A percentile compares a stretch with the other conserved stretches of the same genome.
Evolutionary conservation across 2,888 invertebrate genomes (phyloP).

Genomic region (Dicyrtoma fusca): DNA sequence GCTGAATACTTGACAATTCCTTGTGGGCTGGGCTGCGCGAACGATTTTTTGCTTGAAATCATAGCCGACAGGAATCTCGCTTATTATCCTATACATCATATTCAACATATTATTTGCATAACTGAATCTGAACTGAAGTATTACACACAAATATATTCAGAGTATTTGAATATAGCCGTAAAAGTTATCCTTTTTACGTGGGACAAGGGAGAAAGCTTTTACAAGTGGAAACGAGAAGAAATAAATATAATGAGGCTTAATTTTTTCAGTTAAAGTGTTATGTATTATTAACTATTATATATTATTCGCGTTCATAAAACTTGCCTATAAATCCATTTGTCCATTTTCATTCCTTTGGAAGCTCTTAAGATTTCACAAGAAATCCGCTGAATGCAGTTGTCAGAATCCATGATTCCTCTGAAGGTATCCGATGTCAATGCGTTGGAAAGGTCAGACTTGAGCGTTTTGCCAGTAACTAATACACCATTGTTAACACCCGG

Average conservation of each 20-base stretch:
- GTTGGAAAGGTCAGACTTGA: background rate
- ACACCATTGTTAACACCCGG: background rate
- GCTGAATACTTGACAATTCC: conserved; percentile 4
- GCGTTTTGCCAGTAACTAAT: conserved; percentile 12
- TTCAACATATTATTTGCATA: too few relatives aligned
- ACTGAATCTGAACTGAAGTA: background rate
- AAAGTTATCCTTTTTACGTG: background rate
- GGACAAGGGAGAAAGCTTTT: too few relatives aligned
- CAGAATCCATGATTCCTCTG: conserved; percentile 23
- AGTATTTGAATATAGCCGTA: background rate
- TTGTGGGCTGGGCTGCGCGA: background rate
- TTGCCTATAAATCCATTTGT: conserved; percentile 17
- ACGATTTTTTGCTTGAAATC: conserved; percentile 18
- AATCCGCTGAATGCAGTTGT: conserved; percentile 20
- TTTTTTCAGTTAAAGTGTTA: too few relatives aligned
- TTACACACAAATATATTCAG: background rate
- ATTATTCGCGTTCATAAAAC: too few relatives aligned
- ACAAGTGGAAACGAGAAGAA: too few relatives aligned
- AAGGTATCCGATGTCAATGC: background rate
- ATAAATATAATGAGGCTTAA: too few relatives aligned
- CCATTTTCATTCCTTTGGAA: conserved; percentile 14
- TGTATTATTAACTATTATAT: too few relatives aligned
- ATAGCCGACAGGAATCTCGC: conserved; percentile 15
- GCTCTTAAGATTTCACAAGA: conserved; percentile 30
- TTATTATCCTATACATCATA: conserved; percentile 16